phyloP scores from a whole-genome alignment of 2,113 vertebrate genomes.

The Hyperopisus bebe region DNA sequence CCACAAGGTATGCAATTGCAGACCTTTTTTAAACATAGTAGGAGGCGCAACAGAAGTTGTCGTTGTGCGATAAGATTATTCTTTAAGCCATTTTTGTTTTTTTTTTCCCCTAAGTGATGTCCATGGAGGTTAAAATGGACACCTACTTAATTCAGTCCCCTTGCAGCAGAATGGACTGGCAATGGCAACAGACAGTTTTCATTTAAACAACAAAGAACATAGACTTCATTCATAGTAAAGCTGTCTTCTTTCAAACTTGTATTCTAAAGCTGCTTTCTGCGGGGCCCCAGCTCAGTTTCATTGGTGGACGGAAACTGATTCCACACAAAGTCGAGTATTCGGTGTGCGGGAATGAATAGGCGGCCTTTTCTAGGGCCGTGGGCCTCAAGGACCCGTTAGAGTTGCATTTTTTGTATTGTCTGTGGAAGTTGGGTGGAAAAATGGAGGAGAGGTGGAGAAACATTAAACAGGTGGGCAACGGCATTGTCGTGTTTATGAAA shows the following conservation, averaged over 20 bases:
- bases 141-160: conserved; percentile 82
- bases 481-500: conserved; percentile 70
- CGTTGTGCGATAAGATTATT: conserved; percentile 22
- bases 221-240: conserved; percentile 93
- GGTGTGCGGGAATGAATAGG: conserved; percentile 77
- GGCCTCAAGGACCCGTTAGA: conserved; percentile 80
- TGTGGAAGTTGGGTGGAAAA: conserved; percentile 73
- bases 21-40: neutral
- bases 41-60: conserved; percentile 23
- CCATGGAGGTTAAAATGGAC: conserved; percentile 82
- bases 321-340: conserved; percentile 69
- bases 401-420: conserved; percentile 76
- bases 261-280: conserved; percentile 81
- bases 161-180: conserved; percentile 67
- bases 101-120: conserved; percentile 73
- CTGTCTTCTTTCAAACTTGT: conserved; percentile 83
- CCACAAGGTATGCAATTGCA: neutral
- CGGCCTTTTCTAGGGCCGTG: conserved; percentile 67
- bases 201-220: conserved; percentile 97
- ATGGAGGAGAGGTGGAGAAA: conserved; percentile 74
- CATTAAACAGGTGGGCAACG: conserved; percentile 74
- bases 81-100: conserved; percentile 48
- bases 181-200: conserved; percentile 88
- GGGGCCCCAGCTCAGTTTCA: conserved; percentile 79
- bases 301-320: conserved; percentile 75